A percentile compares a stretch with the other conserved stretches of the same genome.
These are phyloP conservation scores for Chelonia mydas DNA, from an alignment of 2,797 vertebrate species.

Conservation along the genomic window DNA sequence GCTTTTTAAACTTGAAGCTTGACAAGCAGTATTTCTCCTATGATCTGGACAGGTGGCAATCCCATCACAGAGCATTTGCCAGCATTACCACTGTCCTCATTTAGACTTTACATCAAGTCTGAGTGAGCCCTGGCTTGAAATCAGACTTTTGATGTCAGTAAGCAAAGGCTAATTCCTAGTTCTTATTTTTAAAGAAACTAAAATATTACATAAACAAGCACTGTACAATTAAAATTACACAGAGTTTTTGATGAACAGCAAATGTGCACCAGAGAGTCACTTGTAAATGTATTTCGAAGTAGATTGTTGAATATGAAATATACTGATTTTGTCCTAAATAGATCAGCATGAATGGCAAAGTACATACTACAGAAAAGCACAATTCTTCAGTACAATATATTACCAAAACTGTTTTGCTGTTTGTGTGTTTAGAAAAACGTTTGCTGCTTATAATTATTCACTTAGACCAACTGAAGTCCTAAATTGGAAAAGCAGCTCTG, in stretches of 20 bases:
- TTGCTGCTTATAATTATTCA: slow-evolving; percentile 74
- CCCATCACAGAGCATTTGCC: slow-evolving; percentile 22
- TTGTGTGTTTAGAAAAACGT: slow-evolving; percentile 36
- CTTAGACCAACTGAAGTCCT: slow-evolving; percentile 86
- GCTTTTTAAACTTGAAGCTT: slow-evolving; percentile 50
- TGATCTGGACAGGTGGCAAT: slow-evolving; percentile 68
- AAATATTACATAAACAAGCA: slow-evolving; percentile 48
- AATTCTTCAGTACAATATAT: slow-evolving; percentile 28
- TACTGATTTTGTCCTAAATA: slow-evolving; percentile 53
- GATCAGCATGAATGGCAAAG: not conserved
- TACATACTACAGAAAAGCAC: slow-evolving; percentile 36
- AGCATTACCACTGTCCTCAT: slow-evolving; percentile 67
- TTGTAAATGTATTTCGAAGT: slow-evolving; percentile 47
- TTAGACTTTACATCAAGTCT: slow-evolving; percentile 73
- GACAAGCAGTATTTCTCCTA: slow-evolving; percentile 37
- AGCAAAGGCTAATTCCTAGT: slow-evolving; percentile 53
- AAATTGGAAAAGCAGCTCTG: slow-evolving; percentile 90
- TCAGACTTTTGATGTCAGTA: slow-evolving; percentile 46
- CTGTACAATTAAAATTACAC: slow-evolving; percentile 51
- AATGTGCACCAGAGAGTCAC: not conserved
- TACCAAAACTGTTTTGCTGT: slow-evolving; percentile 28
- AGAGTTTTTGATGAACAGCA: slow-evolving; percentile 56
- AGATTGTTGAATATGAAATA: slow-evolving; percentile 54
- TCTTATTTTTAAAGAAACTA: slow-evolving; percentile 45
- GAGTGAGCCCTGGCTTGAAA: slow-evolving; percentile 66